Percentiles rank a stretch among this genome's conserved stretches.
These are phyloP conservation scores for Steinernema khuongi DNA, from an alignment of 1,140 invertebrate species.

Conservation along the genomic window DNA sequence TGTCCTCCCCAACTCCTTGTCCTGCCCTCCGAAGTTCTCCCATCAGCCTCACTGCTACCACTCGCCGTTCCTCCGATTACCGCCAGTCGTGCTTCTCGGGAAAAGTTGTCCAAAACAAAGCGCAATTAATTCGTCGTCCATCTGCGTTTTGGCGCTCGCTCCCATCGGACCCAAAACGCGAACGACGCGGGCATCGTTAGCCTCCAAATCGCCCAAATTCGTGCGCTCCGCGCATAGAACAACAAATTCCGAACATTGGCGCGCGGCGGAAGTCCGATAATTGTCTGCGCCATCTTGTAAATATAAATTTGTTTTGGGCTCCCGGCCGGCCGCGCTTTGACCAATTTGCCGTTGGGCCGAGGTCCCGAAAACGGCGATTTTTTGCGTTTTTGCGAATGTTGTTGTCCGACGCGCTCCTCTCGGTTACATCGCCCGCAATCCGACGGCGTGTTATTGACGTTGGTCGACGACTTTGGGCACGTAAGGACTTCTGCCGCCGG, in stretches of 20 bases:
- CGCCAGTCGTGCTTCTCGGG: too few relatives aligned
- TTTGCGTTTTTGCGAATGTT: not conserved
- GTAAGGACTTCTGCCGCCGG: not conserved
- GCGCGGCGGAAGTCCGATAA: not conserved
- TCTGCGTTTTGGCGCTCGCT: too few relatives aligned
- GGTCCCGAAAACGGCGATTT: not conserved
- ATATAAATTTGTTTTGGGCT: slow-evolving; percentile 6
- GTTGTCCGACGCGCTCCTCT: not conserved
- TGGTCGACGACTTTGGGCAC: not conserved
- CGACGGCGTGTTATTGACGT: not conserved
- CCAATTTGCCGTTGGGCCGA: not conserved
- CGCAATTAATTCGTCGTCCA: too few relatives aligned
- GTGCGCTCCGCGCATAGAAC: not conserved
- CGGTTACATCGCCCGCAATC: not conserved
- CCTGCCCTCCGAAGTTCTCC: too few relatives aligned
- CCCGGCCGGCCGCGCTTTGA: not conserved
- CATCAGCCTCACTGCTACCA: too few relatives aligned
- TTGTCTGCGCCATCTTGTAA: not conserved
- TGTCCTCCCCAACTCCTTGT: too few relatives aligned
- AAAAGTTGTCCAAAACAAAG: too few relatives aligned
- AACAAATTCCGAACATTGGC: not conserved
- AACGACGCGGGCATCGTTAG: too few relatives aligned
- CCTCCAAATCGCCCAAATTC: not conserved
- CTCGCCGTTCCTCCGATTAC: too few relatives aligned
- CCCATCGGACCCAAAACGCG: too few relatives aligned